Conservation (phyloP, 2,113 vertebrate species). For the Plotosus lineatus region DNA sequence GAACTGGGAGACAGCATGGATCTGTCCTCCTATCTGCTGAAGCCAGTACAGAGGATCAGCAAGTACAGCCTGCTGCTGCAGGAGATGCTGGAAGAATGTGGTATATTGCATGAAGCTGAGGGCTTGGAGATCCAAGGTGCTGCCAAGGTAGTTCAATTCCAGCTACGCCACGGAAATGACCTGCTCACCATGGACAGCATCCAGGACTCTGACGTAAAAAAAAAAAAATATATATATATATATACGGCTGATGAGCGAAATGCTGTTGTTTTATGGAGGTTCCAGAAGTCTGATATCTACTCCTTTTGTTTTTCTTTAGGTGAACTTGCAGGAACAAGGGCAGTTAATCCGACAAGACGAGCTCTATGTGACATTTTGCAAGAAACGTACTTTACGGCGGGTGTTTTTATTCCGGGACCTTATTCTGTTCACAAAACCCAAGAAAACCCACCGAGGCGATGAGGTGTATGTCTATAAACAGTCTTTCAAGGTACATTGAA, state of each 20-base stretch:
- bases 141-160: conserved; percentile 72
- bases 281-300: too few relatives aligned
- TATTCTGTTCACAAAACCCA: conserved; percentile 78
- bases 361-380: conserved; percentile 71
- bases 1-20: conserved; percentile 75
- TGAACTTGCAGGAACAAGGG: conserved; percentile 78
- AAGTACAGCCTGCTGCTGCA: conserved; percentile 78
- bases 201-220: conserved; percentile 73
- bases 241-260: background rate
- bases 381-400: conserved; percentile 72
- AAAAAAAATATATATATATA: too few relatives aligned
- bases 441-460: conserved; percentile 70
- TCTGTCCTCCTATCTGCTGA: conserved; percentile 75
- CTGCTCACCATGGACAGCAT: conserved; percentile 78
- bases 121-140: conserved; percentile 67
- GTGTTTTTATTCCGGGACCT: conserved; percentile 80
- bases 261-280: background rate
- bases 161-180: conserved; percentile 76
- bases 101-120: conserved; percentile 55
- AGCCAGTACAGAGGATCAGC: conserved; percentile 77
- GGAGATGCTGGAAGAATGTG: conserved; percentile 71
- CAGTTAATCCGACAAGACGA: conserved; percentile 76
- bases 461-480: conserved; percentile 77
- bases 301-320: conserved; percentile 55
- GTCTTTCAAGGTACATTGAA: conserved; percentile 76